These are phyloP conservation scores for Zeugodacus cucurbitae DNA, from an alignment of 1,140 invertebrate genomes.

Conservation along the genomic window DNA sequence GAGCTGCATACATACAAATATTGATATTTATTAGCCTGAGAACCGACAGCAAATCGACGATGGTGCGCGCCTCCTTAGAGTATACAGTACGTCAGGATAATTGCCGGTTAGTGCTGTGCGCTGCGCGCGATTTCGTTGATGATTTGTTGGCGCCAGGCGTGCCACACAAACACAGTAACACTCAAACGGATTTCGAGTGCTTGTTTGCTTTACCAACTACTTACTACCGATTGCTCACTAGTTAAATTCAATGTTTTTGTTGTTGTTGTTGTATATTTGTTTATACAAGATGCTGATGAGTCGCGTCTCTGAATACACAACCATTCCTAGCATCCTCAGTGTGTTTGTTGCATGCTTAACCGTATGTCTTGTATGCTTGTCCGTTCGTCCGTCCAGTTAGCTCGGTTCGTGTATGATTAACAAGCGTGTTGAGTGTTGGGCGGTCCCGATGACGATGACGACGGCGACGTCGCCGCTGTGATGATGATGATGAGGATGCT, in stretches of 20 bases:
- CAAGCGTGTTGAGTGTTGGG: constrained; percentile 37
- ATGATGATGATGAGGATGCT: neutral
- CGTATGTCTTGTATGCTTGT: neutral
- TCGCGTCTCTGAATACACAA: neutral
- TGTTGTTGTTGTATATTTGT: neutral
- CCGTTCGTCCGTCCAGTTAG: neutral
- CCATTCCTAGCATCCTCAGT: neutral
- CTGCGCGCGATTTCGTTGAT: constrained; percentile 18
- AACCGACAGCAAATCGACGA: neutral
- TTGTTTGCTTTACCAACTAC: constrained; percentile 6
- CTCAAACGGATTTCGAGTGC: neutral
- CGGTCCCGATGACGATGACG: neutral
- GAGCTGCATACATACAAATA: neutral
- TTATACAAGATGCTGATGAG: neutral
- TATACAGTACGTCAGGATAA: constrained; percentile 2
- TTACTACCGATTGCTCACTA: constrained; percentile 23
- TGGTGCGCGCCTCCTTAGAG: neutral
- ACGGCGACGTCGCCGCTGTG: neutral
- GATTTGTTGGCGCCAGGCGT: constrained; percentile 29
- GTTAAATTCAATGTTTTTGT: neutral
- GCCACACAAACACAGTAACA: neutral
- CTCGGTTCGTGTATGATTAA: constrained; percentile 35
- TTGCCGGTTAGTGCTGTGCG: constrained; percentile 1
- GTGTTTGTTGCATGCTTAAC: neutral
- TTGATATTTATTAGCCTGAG: constrained; percentile 23